These are phyloP conservation scores for Sinocyclocheilus maitianheensis DNA, from an alignment of 2,113 vertebrate species.

Conservation along the genomic window DNA sequence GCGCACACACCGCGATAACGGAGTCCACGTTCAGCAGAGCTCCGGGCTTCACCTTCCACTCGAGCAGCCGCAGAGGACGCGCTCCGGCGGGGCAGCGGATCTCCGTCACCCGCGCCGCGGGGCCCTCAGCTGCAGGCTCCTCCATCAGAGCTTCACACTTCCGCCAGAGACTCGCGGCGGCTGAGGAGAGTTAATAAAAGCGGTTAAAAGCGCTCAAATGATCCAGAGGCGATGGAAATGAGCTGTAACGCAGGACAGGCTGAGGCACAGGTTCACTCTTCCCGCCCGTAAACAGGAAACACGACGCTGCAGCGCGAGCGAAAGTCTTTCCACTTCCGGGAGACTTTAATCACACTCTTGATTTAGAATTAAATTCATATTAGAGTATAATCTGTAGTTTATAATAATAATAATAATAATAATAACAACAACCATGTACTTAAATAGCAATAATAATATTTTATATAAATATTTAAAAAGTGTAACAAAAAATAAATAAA, in stretches of 20 bases:
- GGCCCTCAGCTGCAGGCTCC: constrained; percentile 61
- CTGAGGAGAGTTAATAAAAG: constrained; percentile 1
- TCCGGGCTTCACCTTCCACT: constrained; percentile 89
- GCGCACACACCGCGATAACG: constrained; percentile 82
- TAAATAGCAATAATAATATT: background rate
- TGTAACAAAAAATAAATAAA: background rate
- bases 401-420: background rate
- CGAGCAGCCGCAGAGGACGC: constrained; percentile 82
- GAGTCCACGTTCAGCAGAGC: constrained; percentile 86
- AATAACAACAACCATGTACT: background rate
- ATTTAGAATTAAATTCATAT: background rate
- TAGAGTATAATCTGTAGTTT: background rate
- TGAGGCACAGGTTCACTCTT: constrained; percentile 66
- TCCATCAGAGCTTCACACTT: constrained; percentile 67
- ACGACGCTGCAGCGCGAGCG: constrained; percentile 69
- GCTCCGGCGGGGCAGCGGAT: constrained; percentile 79
- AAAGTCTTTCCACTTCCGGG: constrained; percentile 71
- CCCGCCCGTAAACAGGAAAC: constrained; percentile 81
- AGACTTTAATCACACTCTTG: background rate
- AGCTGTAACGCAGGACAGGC: constrained; percentile 19
- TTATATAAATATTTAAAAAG: no score
- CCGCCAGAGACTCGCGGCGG: background rate
- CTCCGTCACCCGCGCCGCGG: constrained; percentile 73
- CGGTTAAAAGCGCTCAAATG: background rate
- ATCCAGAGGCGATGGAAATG: background rate